phyloP scores from a whole-genome alignment of 2,888 invertebrate genomes.

The Drosophila mercatorum region DNA sequence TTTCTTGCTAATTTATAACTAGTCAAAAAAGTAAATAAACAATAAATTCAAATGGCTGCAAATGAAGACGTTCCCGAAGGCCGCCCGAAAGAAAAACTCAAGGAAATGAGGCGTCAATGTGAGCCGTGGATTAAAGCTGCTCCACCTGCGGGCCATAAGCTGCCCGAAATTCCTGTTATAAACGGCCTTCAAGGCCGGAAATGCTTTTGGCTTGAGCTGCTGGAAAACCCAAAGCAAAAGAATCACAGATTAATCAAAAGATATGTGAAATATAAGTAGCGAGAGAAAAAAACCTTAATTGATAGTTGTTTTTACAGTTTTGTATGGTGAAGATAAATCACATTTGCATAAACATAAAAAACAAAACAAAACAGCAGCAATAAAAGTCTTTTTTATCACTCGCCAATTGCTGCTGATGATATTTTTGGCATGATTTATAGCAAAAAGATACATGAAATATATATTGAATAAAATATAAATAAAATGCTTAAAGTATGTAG shows the following conservation, averaged over 20 bases:
- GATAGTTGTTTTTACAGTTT: slow-evolving; percentile 3
- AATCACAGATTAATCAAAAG: background rate
- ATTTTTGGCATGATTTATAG: background rate
- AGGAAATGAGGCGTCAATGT: slow-evolving; percentile 8
- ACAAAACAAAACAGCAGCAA: slow-evolving; percentile 3
- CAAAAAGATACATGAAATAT: background rate
- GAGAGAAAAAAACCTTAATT: slow-evolving; percentile 8
- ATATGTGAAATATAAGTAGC: background rate
- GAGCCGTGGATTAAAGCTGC: background rate
- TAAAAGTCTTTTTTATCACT: background rate
- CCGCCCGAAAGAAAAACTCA: slow-evolving; percentile 18
- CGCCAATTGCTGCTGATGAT: background rate
- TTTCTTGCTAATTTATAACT: slow-evolving; percentile 49
- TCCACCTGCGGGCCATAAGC: background rate
- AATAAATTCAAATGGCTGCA: slow-evolving; percentile 6
- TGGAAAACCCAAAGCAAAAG: slow-evolving; percentile 9
- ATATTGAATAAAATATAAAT: background rate
- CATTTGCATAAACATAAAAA: background rate
- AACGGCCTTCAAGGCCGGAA: slow-evolving; percentile 14
- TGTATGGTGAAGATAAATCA: slow-evolving; percentile 1
- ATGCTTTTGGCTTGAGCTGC: background rate
- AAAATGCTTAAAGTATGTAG: background rate
- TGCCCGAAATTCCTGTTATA: slow-evolving; percentile 6
- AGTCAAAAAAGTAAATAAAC: slow-evolving; percentile 31
- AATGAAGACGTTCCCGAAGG: slow-evolving; percentile 29